Percentiles rank a stretch among this genome's conserved stretches.
phyloP scores from a whole-genome alignment of 2,888 invertebrate genomes.

The Thyatira batis region DNA sequence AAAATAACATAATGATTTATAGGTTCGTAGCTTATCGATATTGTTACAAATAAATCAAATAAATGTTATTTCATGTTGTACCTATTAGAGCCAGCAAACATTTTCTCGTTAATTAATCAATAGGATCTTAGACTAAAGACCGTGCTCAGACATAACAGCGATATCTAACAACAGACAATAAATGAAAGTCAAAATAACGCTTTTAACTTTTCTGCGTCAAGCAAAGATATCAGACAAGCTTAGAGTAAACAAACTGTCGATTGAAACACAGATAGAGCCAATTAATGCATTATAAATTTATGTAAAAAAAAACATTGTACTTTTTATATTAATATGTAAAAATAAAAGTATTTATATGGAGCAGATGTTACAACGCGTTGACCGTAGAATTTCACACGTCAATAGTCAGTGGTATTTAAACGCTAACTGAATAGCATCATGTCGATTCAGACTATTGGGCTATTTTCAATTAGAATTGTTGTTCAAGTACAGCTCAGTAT shows the following conservation, averaged over 20 bases:
- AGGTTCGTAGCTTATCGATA: too few species aligned
- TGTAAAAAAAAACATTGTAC: constrained; percentile 27
- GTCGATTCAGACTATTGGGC: not conserved
- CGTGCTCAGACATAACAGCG: not conserved
- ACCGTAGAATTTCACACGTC: not conserved
- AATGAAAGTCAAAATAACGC: not conserved
- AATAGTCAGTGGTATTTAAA: not conserved
- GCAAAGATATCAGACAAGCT: not conserved
- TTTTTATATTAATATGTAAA: constrained; percentile 37
- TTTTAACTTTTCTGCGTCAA: not conserved
- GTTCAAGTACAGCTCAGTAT: too few species aligned
- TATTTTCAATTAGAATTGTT: not conserved
- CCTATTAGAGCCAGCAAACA: too few species aligned
- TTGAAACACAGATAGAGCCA: constrained; percentile 40
- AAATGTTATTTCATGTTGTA: too few species aligned
- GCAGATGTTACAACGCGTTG: constrained; percentile 36
- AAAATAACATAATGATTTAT: too few species aligned
- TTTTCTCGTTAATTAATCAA: too few species aligned
- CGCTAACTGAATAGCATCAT: not conserved
- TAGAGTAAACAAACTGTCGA: constrained; percentile 7
- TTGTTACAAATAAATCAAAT: too few species aligned
- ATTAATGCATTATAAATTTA: constrained; percentile 53
- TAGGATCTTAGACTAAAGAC: not conserved
- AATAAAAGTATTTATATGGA: constrained; percentile 25
- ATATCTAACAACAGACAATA: not conserved